Evolutionary conservation across 1,140 invertebrate genomes (phyloP), one percentile per base, ranked within the genome.

Genomic region (Choristoneura fumiferana): DNA sequence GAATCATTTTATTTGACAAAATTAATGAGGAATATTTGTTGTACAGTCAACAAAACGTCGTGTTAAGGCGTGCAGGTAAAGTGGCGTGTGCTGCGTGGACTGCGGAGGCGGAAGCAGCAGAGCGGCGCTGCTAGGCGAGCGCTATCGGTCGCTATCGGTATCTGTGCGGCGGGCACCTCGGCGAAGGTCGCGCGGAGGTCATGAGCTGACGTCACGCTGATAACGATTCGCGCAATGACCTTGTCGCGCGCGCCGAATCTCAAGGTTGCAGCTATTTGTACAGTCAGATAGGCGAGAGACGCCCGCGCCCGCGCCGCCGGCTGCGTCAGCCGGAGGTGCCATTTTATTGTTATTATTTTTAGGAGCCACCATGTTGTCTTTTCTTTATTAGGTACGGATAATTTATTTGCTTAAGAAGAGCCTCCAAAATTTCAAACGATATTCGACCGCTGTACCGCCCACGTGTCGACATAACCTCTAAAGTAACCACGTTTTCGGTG

Each of bases 141-240:
- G 71, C 71, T 84, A 86, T 86, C 84, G 77, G 78, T 81, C 83
- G 84, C 68, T 73, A 83, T 75, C 78, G 68, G 77, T 73, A 75
- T 77, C 75, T 73, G 70, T 53, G 56, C 68, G 73, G 69, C 81
- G 81, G 81, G 79, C 85, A 86, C 83, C 85, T 88, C 80, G 65
- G 65, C 56, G 35, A 62, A 62, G 60, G 60, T 62, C 60, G 29
- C 56, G 40, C 76, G 84, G 79, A 86, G 85, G 85, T 88, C 80
- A 78, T 68, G 62, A 71, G 73, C 76, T 87, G 78, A 88, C 85
- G 85, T 88, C 84, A 88, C 76, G 60, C 67, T 88, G 85, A 88
- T 88, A 88, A 88, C 82, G 79, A 87, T 87, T 88, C 78, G 85
- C 85, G 81, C 81, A 82, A 69, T 88, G 85, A 88, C 85, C 85